Base-by-base conservation (phyloP, 2,888 invertebrate genomes). In the Drosophila merina region DNA sequence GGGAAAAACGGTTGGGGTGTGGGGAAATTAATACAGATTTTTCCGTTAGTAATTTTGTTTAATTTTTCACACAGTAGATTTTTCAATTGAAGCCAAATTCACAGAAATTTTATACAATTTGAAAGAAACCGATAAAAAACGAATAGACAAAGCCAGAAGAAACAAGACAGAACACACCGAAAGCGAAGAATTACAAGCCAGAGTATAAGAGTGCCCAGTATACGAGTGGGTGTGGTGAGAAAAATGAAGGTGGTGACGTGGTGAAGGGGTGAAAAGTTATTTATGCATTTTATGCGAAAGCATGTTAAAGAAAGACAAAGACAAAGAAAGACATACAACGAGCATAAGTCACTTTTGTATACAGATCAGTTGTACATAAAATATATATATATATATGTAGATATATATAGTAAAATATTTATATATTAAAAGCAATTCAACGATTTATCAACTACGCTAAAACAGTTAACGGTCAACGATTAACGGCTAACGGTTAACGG, bases 291-390 rank as follows among this genome's bases (percentile, higher is more conserved):
- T 42, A 58, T 45, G 88, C 86, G 88, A 74, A 88, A 88, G 88
- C 88, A 85, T 88, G 84, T 86, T 76, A 52, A 74, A 77, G 75
- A 64, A 64, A 72, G 64, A 70, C 63, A 84, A 73, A 83, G 77
- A 81, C 72, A 88, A 77, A 90, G 80, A 86, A 83, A 81, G 79
- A 85, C 77, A 89, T 80, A 90, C 86, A 88, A 89, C 89, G 80
- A 89, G 89, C 90, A 90, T 90, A 88, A 90, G 90, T 89, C 79
- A 83, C 20, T 63, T 72, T 79, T 74, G 25, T 48, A 42, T 56
- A 55, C 45, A 66, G 30, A 52, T 64, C 45, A 45, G 52, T 66
- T 64, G 38, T 44, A 66, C 8, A 42, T 42, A 20, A 20, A 8
- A 42, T 42, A 42, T 42, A 14, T 42, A 5, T 42, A 42, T 42